Evolutionary conservation across 2,797 vertebrate species (phyloP), one percentile per base, ranked within the genome.

Genomic region (Poecile montanus): DNA sequence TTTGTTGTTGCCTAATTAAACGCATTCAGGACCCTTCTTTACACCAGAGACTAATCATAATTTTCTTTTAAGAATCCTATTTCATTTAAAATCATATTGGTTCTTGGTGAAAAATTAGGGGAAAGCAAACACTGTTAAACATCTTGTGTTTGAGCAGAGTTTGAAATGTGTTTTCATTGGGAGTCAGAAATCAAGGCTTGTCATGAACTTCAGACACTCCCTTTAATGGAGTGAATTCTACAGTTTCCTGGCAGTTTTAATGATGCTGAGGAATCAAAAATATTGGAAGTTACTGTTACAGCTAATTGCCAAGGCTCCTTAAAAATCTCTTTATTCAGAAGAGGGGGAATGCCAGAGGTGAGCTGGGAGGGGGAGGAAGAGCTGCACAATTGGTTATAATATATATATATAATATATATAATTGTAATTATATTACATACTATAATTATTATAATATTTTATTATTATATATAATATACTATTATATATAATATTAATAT

Each of bases 1-100:
- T 81, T 91, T 57, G 42, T 57, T 89, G 71, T 47, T 91, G 36
- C 53, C 53, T 91, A 85, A 88, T 88, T 84, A 91, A 89, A 90
- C 27, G 63, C 25, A 73, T 82, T 80, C 68, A 88, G 47, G 56
- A 88, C 77, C 23, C 29, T 67, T 51, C 87, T 85, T 50, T 79
- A 91, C 67, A 86, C 36, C 32, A 67, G n/a, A 21, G 70, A 47
- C 27, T 80, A 90, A 90, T 56, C 11, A 83, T 20, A 5, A 17
- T 89, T 88, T 32, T 85, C 38, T n/a, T 30, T n/a, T 75, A 95
- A 91, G 29, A 93, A 76, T 57, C 16, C 16, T 47, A 48, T 53
- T 67, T 94, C 48, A 53, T 85, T 65, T 84, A 76, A 95, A 88
- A 84, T 86, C 5, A 1, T 85, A 73, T 45, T 68, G 60, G 17